Base-by-base conservation (phyloP, 2,113 vertebrate species). In the Poeciliopsis occidentalis region DNA sequence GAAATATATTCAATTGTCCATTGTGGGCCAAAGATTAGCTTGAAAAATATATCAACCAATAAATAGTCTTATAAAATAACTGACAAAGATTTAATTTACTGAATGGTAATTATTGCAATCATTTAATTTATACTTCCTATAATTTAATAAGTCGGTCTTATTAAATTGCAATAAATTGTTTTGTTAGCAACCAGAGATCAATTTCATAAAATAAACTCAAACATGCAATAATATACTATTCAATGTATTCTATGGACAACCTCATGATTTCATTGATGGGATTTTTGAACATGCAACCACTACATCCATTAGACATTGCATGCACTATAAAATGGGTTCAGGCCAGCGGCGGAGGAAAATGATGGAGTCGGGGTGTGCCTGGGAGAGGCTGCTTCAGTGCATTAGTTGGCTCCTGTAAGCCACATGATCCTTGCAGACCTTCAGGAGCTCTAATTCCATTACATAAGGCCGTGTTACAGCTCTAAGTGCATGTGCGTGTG, bases 391-490 rank as follows among this genome's bases (percentile, higher is more conserved):
- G 65, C 76, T 85, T 80, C 64, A 71, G 66, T 81, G 72, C 86
- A 88, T 87, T 87, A 91, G 82, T 74, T 80, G 72, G 70, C 73
- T 89, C 81, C 78, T 83, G 79, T 68, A 54, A 79, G 80, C 79
- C 78, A 90, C 80, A 81, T 67, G 75, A 84, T 83, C 75, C 78
- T 69, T 62, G 47, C 30, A 85, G 81, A 92, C 88, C 84, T 85
- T 84, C 71, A 91, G 87, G 68, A 88, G 82, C 70, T 79, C 75
- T 90, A 89, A 91, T 88, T 87, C 82, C 76, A 86, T 92, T 91
- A 89, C 84, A 83, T 91, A 92, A 94, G 76, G 76, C 66, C 64
- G 32, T 60, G 75, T 67, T 76, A 61, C 64, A 60, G 73, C 67
- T 72, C 60, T 57, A 62, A 81, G 67, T 81, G 67, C 60, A 74